Base-by-base conservation (phyloP, 92 coral and sea anemone genomes). In the Nematostella vectensis region DNA sequence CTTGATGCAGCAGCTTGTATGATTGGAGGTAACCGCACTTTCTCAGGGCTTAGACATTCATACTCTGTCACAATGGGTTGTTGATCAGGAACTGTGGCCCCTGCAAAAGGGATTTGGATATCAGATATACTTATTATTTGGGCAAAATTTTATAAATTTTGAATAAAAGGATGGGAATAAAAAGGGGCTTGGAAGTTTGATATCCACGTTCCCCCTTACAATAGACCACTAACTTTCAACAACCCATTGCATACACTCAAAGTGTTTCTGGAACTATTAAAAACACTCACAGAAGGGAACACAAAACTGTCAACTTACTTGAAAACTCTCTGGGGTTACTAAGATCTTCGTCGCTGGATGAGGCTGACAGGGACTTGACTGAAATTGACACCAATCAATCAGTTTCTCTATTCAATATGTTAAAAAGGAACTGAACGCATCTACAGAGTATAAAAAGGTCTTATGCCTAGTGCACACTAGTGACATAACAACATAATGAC, bases 1-100 rank as follows among this genome's bases (percentile, higher is more conserved):
- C 88, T 66, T 15, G 68, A 79, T 1, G 96, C 88, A 55, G 91
- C 83, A 18, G 98, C 98, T 49, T 86, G 88, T 54, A 91, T 65
- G 40, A 91, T 91, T 28, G 98, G 98, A 3, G 98, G 98, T 55
- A 91, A 57, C 48, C 82, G 80, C 29, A 91, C 63, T 58, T 78
- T 79, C 37, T 80, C 87, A 17, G 47, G 26, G 20, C 24, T 58
- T 15, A 29, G 53, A 17, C 50, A 54, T 22, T 66, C 72, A 27
- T 55, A 49, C 29, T 55, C 16, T 0, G 29, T 13, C 39, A 47
- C 44, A 15, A 17, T 50, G 22, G 43, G 45, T 66, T 54, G 62
- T 31, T 64, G 57, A 3, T 66, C 47, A 40, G 72, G 62, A 33
- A 44, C 45, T 21, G 47, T 60, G 42, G 51, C 62, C 44, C 51